These are phyloP conservation scores for Dasypolia templi DNA, from an alignment of 2,888 invertebrate genomes.

Conservation along the genomic window DNA sequence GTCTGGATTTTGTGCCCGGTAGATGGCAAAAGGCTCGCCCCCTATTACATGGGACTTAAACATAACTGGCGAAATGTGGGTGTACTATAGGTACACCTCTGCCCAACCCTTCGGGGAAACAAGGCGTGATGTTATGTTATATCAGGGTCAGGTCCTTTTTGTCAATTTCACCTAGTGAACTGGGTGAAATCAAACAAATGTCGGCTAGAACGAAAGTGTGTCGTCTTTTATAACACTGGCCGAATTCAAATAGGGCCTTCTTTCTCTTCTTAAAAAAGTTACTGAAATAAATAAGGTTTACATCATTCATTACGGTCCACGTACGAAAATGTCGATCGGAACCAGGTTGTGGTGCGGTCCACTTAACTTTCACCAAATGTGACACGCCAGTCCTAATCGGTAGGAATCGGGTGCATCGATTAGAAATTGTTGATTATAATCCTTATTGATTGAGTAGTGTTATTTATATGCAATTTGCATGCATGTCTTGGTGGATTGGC, in stretches of 20 bases:
- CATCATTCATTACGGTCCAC: constrained; percentile 22
- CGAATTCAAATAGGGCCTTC: neutral
- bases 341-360: constrained; percentile 58
- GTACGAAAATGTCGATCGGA: constrained; percentile 54
- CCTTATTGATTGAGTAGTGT: constrained; percentile 51
- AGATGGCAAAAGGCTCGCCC: no score
- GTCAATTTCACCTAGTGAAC: neutral
- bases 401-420: constrained; percentile 49
- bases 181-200: no score
- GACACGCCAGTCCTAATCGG: constrained; percentile 60
- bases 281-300: constrained; percentile 17
- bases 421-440: constrained; percentile 60
- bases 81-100: no score
- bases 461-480: constrained; percentile 41
- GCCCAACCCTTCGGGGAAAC: no score
- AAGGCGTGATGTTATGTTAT: no score
- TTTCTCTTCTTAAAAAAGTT: constrained; percentile 13
- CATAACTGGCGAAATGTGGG: no score
- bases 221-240: constrained; percentile 11
- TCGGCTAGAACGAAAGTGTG: neutral
- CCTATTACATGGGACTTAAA: no score
- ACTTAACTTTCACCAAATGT: constrained; percentile 64
- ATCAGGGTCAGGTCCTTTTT: no score
- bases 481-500: neutral
- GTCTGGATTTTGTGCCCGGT: no score